Conservation (phyloP, 1,140 invertebrate genomes). For the Episyrphus balteatus region DNA sequence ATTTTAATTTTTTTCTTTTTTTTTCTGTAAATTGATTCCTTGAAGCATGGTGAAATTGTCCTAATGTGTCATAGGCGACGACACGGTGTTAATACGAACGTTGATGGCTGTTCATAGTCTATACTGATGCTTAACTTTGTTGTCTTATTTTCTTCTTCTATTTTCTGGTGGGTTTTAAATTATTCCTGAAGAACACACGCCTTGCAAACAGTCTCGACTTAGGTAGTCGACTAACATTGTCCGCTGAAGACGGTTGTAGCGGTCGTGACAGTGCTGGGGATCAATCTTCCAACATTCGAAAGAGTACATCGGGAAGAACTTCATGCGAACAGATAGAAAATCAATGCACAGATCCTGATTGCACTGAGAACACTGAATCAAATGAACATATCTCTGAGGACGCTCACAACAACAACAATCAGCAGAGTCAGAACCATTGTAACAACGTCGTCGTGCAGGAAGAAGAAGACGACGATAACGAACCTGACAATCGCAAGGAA, state of each 20-base stretch:
- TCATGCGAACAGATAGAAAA: neutral
- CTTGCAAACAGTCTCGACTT: neutral
- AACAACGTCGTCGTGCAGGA: neutral
- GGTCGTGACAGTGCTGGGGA: too few relatives aligned
- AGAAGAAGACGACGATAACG: conserved; percentile 2
- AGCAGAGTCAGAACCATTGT: conserved; percentile 11
- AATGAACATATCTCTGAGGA: conserved; percentile 12
- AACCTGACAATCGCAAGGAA: conserved; percentile 5
- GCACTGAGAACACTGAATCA: neutral
- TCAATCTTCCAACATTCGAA: too few relatives aligned
- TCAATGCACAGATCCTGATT: neutral
- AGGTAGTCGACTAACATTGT: neutral
- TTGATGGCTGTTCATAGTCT: too few relatives aligned
- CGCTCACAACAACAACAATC: conserved; percentile 14
- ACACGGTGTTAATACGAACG: too few relatives aligned
- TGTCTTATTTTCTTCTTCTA: too few relatives aligned
- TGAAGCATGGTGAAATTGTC: neutral
- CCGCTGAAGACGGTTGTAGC: too few relatives aligned
- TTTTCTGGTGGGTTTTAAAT: too few relatives aligned
- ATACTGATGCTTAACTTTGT: too few relatives aligned
- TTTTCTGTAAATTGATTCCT: neutral
- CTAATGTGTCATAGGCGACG: too few relatives aligned
- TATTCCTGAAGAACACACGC: conserved; percentile 1
- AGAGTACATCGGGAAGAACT: neutral
- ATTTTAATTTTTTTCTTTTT: neutral